phyloP scores from a whole-genome alignment of 2,888 invertebrate species.

The Cantharis nigra region DNA sequence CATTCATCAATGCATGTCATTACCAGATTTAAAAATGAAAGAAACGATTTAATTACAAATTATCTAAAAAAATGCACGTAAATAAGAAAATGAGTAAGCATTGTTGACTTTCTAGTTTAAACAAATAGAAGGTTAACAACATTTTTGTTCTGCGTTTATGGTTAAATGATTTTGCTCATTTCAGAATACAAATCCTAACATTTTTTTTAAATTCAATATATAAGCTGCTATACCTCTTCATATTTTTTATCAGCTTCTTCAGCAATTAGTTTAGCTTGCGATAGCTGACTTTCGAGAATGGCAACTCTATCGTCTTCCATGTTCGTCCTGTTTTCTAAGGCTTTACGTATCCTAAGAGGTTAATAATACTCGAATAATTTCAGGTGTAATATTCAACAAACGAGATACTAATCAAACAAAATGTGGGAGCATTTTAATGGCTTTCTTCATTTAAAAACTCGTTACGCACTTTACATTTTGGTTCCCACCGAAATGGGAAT shows the following conservation, averaged over 20 bases:
- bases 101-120: background rate
- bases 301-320: slow-evolving; percentile 99
- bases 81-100: background rate
- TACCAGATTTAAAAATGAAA: background rate
- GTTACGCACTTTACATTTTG: background rate
- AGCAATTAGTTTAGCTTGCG: slow-evolving; percentile 98
- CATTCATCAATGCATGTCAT: background rate
- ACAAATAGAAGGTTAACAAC: slow-evolving; percentile 2
- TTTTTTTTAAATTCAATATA: slow-evolving; percentile 6
- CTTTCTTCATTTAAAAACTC: background rate
- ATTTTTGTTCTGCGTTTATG: background rate
- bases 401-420: slow-evolving; percentile 1
- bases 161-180: background rate
- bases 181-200: background rate
- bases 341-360: slow-evolving; percentile 88
- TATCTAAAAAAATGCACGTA: background rate
- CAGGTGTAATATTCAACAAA: background rate
- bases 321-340: slow-evolving; percentile 97
- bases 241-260: slow-evolving; percentile 99
- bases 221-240: slow-evolving; percentile 85
- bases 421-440: background rate
- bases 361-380: slow-evolving; percentile 7
- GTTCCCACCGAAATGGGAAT: slow-evolving; percentile 5
- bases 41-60: background rate
- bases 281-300: slow-evolving; percentile 95